Evolutionary conservation across 2,888 invertebrate species (phyloP).

Genomic region (Brachylomia viminalis): DNA sequence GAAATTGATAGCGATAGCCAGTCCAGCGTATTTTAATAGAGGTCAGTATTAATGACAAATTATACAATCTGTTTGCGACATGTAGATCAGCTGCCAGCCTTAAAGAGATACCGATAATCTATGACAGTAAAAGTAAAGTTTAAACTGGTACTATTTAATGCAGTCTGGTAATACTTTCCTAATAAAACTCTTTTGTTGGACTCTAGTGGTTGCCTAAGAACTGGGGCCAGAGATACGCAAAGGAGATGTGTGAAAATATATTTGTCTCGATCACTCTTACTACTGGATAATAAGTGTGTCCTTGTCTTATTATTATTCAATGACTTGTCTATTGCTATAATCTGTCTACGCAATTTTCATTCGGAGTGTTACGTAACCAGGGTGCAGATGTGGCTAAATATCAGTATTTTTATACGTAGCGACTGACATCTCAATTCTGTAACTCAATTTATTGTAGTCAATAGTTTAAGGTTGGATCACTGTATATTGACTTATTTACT

Average conservation of each 20-base stretch:
- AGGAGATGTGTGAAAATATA: no score
- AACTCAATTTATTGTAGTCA: not conserved
- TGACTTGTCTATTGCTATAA: not conserved
- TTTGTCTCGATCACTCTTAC: not conserved
- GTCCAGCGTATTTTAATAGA: no score
- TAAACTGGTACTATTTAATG: not conserved
- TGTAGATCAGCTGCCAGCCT: not conserved
- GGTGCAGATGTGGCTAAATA: not conserved
- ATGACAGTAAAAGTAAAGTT: not conserved
- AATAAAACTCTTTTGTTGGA: not conserved
- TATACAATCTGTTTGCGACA: no score
- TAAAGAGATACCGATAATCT: not conserved
- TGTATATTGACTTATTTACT: conserved; percentile 6
- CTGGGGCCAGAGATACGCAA: not conserved
- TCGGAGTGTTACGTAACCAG: not conserved
- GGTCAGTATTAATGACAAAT: no score
- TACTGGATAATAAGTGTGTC: not conserved
- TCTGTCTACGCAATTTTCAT: not conserved
- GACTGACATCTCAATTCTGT: conserved; percentile 29
- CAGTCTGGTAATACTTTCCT: not conserved
- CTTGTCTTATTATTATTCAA: not conserved
- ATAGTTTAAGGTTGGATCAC: not conserved
- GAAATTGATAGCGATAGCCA: no score
- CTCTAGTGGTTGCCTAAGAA: not conserved
- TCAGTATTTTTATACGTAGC: conserved; percentile 20